Percentiles rank a stretch among this genome's conserved stretches.
These are phyloP conservation scores for Rhinoderma darwinii DNA, from an alignment of 2,113 vertebrate genomes.

Conservation along the genomic window DNA sequence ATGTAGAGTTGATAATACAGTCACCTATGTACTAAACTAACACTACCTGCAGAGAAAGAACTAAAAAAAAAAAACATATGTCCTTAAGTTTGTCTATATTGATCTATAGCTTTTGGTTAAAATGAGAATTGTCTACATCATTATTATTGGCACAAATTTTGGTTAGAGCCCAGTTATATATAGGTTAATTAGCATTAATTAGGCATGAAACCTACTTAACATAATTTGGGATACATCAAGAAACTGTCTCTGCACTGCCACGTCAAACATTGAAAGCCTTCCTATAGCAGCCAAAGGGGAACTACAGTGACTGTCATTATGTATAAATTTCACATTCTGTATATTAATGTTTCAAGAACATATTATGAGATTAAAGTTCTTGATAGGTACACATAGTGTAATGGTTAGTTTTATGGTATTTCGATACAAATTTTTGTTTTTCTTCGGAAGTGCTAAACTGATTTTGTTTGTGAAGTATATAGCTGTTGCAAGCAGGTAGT, in stretches of 20 bases:
- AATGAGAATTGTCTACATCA: not conserved
- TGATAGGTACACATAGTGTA: not conserved
- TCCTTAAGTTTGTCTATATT: not conserved
- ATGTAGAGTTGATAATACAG: not conserved
- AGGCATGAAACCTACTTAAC: constrained; percentile 12
- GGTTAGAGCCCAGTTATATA: not conserved
- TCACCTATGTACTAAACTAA: not conserved
- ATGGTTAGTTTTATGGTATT: not conserved
- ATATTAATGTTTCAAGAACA: not conserved
- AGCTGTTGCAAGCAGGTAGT: too few species aligned
- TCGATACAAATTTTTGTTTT: not conserved
- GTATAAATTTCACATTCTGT: not conserved
- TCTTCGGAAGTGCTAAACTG: too few species aligned
- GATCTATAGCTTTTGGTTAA: not conserved
- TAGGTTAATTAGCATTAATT: not conserved
- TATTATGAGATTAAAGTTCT: not conserved
- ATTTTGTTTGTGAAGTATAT: too few species aligned
- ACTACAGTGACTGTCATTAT: not conserved
- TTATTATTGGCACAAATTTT: not conserved
- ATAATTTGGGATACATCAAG: constrained; percentile 27
- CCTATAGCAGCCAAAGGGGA: constrained; percentile 15
- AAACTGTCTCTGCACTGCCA: not conserved
- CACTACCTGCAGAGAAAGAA: not conserved
- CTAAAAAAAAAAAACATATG: too few species aligned
- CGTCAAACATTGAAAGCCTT: constrained; percentile 8